Base-by-base conservation (phyloP, 1,140 invertebrate species). In the Zaprionus kolodkinae region DNA sequence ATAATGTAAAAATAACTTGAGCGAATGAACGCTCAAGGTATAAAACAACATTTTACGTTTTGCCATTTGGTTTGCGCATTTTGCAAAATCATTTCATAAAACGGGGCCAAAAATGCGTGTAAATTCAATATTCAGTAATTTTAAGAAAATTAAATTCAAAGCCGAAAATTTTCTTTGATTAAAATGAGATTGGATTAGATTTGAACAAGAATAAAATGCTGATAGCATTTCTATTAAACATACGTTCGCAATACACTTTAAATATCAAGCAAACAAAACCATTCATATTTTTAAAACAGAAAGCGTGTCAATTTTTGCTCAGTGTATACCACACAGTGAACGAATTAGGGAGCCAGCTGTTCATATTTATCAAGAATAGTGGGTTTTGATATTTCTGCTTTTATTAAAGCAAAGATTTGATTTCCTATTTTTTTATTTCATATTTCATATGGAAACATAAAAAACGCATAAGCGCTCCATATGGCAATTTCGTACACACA, bases 1-100 rank as follows among this genome's bases (percentile, higher is more conserved):
- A 65, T 52, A 65, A 65, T 65, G 38, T 65, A 65, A 27, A 65
- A 65, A 65, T 65, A 65, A 52, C 35, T 27, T 65, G 38, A 55
- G 52, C 54, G 63, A 55, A 65, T 43, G 54, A 65, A 56, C 54
- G 63, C 63, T 55, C 30, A 64, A 64, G 52, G 62, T 55, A 64
- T 64, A 55, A 35, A 64, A 64, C 45, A 21, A 64, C 54, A 30
- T 64, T 64, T 33, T 40, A 64, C 50, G 62, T 64, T 64, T 35
- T 27, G 57, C 38, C 21, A 30, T 60, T 27, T 60, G 21, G 12
- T 27, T 38, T 56, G 52, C 54, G 38, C 54, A 65, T 56, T 56
- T 65, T 25, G 45, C 17, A 48, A 48, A 48, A 48, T 48, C 36
- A 27, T 64, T 64, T 64, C 50, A 55, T 30, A 13, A 64, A 64